Evolutionary conservation across 2,113 vertebrate genomes (phyloP).

Genomic region (Tragelaphus scriptus): DNA sequence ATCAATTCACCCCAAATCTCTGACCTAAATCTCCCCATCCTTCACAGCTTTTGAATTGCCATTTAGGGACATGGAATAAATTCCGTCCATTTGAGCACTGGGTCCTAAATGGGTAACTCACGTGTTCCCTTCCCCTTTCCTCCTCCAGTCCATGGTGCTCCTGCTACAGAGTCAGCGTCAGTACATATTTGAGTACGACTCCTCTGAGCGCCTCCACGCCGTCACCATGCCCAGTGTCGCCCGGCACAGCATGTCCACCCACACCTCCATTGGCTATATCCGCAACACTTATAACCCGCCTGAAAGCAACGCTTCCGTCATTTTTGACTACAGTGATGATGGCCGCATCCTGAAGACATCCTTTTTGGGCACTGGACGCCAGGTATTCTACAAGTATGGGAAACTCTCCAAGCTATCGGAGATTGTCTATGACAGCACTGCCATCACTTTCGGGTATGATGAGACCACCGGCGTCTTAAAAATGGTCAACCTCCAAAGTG

Average conservation of each 20-base stretch:
- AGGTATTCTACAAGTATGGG: slow-evolving; percentile 98
- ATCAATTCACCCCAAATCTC: not conserved
- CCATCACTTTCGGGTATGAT: slow-evolving; percentile 95
- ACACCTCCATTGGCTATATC: slow-evolving; percentile 96
- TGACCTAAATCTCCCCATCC: not conserved
- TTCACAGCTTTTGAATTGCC: not conserved
- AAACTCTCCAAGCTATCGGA: slow-evolving; percentile 96
- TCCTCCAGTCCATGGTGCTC: slow-evolving; percentile 93
- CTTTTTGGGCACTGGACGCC: slow-evolving; percentile 93
- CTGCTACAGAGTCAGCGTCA: slow-evolving; percentile 97
- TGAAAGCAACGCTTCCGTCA: slow-evolving; percentile 96
- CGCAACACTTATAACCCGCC: slow-evolving; percentile 97
- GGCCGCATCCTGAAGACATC: slow-evolving; percentile 91
- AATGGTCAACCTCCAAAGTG: slow-evolving; percentile 98
- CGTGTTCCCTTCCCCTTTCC: not conserved
- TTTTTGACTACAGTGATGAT: slow-evolving; percentile 96
- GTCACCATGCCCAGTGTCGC: slow-evolving; percentile 99
- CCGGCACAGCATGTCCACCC: slow-evolving; percentile 97
- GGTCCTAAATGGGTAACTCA: not conserved
- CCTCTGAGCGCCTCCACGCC: slow-evolving; percentile 91
- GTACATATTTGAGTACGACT: slow-evolving; percentile 97
- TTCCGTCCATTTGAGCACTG: not conserved
- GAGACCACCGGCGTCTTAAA: slow-evolving; percentile 96
- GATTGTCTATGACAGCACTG: slow-evolving; percentile 96
- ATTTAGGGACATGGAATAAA: not conserved